Conservation (phyloP, 2,113 vertebrate genomes). For the Cinclus cinclus region DNA sequence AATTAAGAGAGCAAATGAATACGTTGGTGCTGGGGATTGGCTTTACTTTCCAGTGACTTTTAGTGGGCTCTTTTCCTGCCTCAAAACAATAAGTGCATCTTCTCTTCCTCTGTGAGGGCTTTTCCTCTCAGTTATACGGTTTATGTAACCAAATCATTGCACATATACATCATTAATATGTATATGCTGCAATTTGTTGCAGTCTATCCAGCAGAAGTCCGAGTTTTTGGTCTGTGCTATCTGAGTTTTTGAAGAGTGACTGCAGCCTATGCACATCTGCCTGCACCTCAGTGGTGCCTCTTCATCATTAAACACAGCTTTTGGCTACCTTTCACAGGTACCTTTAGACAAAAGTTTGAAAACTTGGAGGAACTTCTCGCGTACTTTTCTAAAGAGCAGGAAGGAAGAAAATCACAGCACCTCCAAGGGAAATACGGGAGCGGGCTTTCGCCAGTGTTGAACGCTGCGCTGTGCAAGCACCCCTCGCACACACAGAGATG, state of each 20-base stretch:
- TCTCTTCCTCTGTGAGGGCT: neutral
- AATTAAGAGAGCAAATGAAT: neutral
- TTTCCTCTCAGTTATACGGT: neutral
- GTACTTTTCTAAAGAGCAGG: neutral
- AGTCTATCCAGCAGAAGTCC: neutral
- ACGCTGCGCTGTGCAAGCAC: neutral
- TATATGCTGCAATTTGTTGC: neutral
- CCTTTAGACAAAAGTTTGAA: neutral
- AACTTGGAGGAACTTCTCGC: neutral
- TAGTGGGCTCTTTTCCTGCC: neutral
- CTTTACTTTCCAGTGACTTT: slow-evolving; percentile 21
- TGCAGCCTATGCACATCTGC: neutral
- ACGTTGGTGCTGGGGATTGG: neutral
- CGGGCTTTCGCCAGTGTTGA: neutral
- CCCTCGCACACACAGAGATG: neutral
- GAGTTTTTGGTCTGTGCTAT: neutral
- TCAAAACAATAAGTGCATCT: neutral
- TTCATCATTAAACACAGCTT: neutral
- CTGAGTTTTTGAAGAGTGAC: neutral
- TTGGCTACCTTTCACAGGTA: neutral
- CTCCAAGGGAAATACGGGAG: neutral
- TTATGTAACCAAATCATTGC: neutral
- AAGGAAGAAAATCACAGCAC: neutral
- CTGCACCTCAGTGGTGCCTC: neutral
- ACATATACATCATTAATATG: neutral